These are phyloP conservation scores for Acanthurus lineatus DNA, from an alignment of 2,797 vertebrate genomes.

Conservation along the genomic window DNA sequence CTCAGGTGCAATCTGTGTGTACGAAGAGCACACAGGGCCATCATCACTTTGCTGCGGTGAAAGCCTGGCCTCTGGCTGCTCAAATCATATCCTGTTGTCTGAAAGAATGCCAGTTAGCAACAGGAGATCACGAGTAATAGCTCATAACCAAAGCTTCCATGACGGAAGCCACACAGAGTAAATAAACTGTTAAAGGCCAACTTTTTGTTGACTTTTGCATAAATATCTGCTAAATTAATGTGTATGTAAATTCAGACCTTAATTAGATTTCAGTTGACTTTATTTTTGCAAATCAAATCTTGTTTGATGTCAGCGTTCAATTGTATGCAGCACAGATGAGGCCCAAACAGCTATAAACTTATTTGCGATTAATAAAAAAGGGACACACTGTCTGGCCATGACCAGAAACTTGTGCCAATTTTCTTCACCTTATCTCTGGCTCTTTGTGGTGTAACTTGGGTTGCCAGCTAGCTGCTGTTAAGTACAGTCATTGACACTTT, in stretches of 20 bases:
- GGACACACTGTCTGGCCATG: background rate
- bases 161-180: slow-evolving; percentile 26
- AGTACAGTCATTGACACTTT: no score
- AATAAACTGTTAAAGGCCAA: background rate
- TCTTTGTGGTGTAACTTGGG: background rate
- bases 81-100: slow-evolving; percentile 56
- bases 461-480: no score
- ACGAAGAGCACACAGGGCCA: slow-evolving; percentile 15
- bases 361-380: background rate
- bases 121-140: slow-evolving; percentile 29
- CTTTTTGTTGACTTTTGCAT: background rate
- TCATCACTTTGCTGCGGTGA: slow-evolving; percentile 40
- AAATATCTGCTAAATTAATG: background rate
- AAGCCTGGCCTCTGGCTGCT: slow-evolving; percentile 23
- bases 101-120: slow-evolving; percentile 16
- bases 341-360: background rate
- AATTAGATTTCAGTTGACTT: background rate
- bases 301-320: background rate
- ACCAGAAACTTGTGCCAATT: background rate
- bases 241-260: background rate
- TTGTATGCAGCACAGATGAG: background rate
- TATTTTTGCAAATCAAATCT: background rate
- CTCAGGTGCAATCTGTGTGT: slow-evolving; percentile 9
- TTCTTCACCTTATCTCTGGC: background rate
- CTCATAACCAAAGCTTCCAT: slow-evolving; percentile 19